phyloP scores from a whole-genome alignment of 1,140 invertebrate genomes.

The Caenorhabditis elegans region WBcel235 BX284606.5:5439001-5439500 shows the following conservation, averaged over 20 bases:
- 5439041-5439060: slow-evolving; percentile 5
- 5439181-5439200: slow-evolving; percentile 43
- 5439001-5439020: slow-evolving; percentile 22
- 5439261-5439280: neutral
- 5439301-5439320: neutral
- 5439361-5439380: slow-evolving; percentile 59
- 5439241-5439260: neutral
- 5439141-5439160: neutral
- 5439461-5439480: slow-evolving; percentile 42
- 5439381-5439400: slow-evolving; percentile 54
- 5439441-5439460: slow-evolving; percentile 38
- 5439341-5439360: slow-evolving; percentile 47
- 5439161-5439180: neutral
- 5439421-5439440: slow-evolving; percentile 37
- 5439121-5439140: neutral
- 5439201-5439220: slow-evolving; percentile 41
- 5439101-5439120: neutral
- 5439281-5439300: too few relatives aligned
- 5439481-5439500: slow-evolving; percentile 55
- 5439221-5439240: slow-evolving; percentile 48
- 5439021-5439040: slow-evolving; percentile 6
- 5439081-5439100: neutral
- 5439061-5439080: neutral
- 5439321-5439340: neutral
- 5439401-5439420: slow-evolving; percentile 47